Percentiles rank a stretch among this genome's conserved stretches.
These are phyloP conservation scores for Xestia rhomboidea DNA, from an alignment of 2,888 invertebrate genomes.

Conservation along the genomic window DNA sequence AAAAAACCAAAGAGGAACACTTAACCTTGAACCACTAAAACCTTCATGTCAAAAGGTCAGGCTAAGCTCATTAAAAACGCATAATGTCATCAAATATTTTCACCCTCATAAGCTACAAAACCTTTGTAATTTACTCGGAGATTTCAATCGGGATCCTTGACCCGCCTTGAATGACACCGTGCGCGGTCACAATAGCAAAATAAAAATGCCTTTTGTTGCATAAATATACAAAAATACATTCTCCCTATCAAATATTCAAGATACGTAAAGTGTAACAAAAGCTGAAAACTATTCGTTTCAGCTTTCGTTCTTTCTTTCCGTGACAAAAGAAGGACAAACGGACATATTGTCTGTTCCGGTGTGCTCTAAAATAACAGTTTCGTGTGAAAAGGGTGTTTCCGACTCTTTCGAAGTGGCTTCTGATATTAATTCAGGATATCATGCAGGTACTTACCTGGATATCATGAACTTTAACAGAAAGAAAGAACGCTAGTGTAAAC, in stretches of 20 bases:
- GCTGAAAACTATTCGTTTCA: constrained; percentile 26
- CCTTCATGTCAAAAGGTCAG: constrained; percentile 34
- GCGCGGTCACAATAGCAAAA: constrained; percentile 42
- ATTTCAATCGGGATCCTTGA: constrained; percentile 64
- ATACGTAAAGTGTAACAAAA: constrained; percentile 48
- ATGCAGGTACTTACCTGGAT: neutral
- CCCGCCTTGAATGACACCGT: constrained; percentile 51
- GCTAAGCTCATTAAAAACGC: constrained; percentile 49
- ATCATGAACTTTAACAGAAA: neutral
- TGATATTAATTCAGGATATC: constrained; percentile 1
- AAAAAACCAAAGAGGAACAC: constrained; percentile 1
- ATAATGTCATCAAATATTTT: constrained; percentile 48
- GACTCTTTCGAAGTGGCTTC: neutral
- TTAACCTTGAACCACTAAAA: constrained; percentile 14
- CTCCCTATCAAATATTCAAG: constrained; percentile 60
- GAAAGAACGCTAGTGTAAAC: neutral
- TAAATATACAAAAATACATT: constrained; percentile 43
- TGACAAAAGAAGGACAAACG: constrained; percentile 41
- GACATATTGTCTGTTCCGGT: constrained; percentile 40
- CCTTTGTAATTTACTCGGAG: constrained; percentile 50
- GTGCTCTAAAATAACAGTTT: constrained; percentile 24
- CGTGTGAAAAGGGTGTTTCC: constrained; percentile 18
- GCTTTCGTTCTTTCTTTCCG: constrained; percentile 35
- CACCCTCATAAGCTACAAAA: constrained; percentile 12
- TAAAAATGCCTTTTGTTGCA: constrained; percentile 56